Conservation (phyloP, 2,888 invertebrate species). For the Oligia latruncula region DNA sequence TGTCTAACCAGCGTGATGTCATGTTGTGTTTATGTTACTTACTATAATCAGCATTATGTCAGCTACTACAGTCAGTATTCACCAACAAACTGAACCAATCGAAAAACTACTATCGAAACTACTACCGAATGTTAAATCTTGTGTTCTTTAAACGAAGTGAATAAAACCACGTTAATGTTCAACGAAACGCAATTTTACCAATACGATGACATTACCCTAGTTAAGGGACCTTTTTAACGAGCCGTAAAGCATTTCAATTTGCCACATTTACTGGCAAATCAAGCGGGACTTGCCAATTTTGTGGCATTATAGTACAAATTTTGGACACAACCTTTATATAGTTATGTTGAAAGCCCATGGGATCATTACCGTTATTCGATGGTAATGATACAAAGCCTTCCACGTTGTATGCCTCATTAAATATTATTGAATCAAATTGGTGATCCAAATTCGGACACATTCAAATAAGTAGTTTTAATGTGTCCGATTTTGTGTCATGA, state of each 20-base stretch:
- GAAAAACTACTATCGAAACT: neutral
- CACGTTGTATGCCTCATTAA: constrained; percentile 76
- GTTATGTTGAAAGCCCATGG: constrained; percentile 77
- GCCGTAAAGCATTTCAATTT: constrained; percentile 84
- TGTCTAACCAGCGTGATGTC: too few species aligned
- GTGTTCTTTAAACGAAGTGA: neutral
- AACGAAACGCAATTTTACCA: constrained; percentile 25
- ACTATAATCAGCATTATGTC: neutral
- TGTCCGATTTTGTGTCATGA: constrained; percentile 1
- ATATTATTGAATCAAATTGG: constrained; percentile 66
- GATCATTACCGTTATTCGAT: constrained; percentile 82
- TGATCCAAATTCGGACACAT: constrained; percentile 44
- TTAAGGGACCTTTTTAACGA: constrained; percentile 78
- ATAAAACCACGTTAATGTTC: neutral
- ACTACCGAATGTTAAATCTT: neutral
- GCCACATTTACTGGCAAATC: constrained; percentile 81
- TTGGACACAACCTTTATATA: constrained; percentile 77
- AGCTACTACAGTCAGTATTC: neutral
- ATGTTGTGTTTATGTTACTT: neutral
- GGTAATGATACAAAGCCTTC: constrained; percentile 83
- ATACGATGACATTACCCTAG: constrained; percentile 53
- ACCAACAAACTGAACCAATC: neutral
- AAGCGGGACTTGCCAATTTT: constrained; percentile 82
- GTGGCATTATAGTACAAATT: constrained; percentile 81
- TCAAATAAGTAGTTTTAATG: constrained; percentile 54